A percentile compares a stretch with the other conserved stretches of the same genome.
These are phyloP conservation scores for Vultur gryphus DNA, from an alignment of 2,797 vertebrate species.

Conservation along the genomic window DNA sequence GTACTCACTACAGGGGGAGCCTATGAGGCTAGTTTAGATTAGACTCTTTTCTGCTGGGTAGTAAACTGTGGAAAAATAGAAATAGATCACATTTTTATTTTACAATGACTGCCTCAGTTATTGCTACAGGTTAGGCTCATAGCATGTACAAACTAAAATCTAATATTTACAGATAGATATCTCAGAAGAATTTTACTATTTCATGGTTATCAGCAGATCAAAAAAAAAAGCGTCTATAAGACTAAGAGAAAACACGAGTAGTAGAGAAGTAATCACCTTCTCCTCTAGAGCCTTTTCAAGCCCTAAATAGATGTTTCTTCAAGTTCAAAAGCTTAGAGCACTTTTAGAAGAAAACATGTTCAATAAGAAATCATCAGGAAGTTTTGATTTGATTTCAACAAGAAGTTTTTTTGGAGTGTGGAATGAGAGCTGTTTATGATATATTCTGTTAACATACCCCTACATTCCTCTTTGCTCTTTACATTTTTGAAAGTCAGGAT, in stretches of 20 bases:
- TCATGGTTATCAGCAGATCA: not conserved
- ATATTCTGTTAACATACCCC: not conserved
- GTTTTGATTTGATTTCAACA: constrained; percentile 1
- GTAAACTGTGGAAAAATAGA: not conserved
- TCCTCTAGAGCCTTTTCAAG: not conserved
- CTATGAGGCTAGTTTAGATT: not conserved
- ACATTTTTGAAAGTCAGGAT: constrained; percentile 5
- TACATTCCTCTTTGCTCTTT: constrained; percentile 26
- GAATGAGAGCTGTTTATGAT: constrained; percentile 8
- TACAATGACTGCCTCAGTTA: not conserved
- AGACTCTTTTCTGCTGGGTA: not conserved
- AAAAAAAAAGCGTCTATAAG: not conserved
- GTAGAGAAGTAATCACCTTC: not conserved
- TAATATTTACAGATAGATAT: not conserved
- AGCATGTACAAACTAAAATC: not conserved
- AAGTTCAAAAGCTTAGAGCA: not conserved
- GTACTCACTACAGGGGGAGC: not conserved
- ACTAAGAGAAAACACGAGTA: not conserved
- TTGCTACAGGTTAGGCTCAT: not conserved
- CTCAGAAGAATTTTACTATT: not conserved
- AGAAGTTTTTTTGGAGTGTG: not conserved
- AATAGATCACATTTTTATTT: not conserved
- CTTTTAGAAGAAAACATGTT: not conserved
- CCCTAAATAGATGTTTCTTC: not conserved
- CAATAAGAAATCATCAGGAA: not conserved